phyloP scores from a whole-genome alignment of 2,888 invertebrate genomes.

The Hyles lineata region DNA sequence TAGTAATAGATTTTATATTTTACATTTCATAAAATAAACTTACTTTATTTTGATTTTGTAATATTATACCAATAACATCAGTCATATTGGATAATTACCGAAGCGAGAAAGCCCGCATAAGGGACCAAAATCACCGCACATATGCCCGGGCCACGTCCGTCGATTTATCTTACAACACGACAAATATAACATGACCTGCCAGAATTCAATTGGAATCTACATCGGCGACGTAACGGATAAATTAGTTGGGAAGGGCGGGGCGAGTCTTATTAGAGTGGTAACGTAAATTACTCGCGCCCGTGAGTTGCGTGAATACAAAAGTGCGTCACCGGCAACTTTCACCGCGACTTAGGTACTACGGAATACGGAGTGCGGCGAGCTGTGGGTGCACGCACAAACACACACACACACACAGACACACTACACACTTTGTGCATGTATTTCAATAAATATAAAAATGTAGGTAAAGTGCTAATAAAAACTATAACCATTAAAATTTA shows the following conservation, averaged over 20 bases:
- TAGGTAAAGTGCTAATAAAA: constrained; percentile 5
- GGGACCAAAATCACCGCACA: constrained; percentile 59
- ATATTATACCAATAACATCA: background rate
- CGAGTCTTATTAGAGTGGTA: constrained; percentile 61
- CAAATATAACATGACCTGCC: constrained; percentile 58
- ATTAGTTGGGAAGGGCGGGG: constrained; percentile 54
- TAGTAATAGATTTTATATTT: background rate
- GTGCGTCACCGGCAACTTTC: constrained; percentile 82
- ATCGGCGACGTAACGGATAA: constrained; percentile 50
- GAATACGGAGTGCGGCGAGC: constrained; percentile 10
- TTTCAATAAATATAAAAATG: background rate
- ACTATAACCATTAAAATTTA: constrained; percentile 4
- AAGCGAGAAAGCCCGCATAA: constrained; percentile 63
- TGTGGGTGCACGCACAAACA: constrained; percentile 21
- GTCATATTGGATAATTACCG: background rate
- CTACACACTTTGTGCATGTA: background rate
- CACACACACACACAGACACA: background rate
- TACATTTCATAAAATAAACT: background rate
- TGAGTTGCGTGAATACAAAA: constrained; percentile 73
- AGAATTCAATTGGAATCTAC: constrained; percentile 53
- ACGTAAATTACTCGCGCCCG: constrained; percentile 66
- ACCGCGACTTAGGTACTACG: constrained; percentile 52
- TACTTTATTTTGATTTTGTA: background rate
- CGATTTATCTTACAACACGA: constrained; percentile 65
- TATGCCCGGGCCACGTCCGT: constrained; percentile 59